Percentiles rank a stretch among this genome's conserved stretches.
Conservation (phyloP, 2,113 vertebrate genomes). For the Vireo altiloquus region DNA sequence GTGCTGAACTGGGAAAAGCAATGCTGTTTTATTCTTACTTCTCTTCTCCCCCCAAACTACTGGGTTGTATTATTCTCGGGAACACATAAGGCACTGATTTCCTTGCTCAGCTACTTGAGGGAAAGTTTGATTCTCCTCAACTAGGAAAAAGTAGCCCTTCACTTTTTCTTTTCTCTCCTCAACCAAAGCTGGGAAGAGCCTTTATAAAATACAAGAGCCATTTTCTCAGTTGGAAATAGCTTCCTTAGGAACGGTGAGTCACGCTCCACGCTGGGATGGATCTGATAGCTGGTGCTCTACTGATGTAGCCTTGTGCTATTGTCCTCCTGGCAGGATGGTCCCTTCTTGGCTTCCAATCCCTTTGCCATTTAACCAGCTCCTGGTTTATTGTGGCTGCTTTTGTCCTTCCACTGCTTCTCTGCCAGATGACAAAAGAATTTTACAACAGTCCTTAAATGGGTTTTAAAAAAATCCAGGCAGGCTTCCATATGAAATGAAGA, state of each 20-base stretch:
- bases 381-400: neutral
- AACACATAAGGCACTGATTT: neutral
- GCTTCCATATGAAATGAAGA: neutral
- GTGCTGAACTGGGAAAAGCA: conserved; percentile 24
- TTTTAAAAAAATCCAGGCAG: neutral
- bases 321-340: neutral
- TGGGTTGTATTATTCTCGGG: neutral
- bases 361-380: neutral
- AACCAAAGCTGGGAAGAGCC: neutral
- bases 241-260: conserved; percentile 29
- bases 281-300: neutral
- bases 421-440: neutral
- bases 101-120: neutral
- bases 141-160: neutral
- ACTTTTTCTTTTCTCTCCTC: neutral
- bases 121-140: conserved; percentile 32
- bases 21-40: neutral
- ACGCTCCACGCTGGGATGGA: fast-evolving
- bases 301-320: neutral
- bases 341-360: neutral
- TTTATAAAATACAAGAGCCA: neutral
- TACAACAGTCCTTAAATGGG: neutral
- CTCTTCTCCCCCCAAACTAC: neutral
- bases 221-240: conserved; percentile 9
- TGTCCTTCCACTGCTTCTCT: neutral